Base-by-base conservation (phyloP, 1,140 invertebrate species). In the Aphelenchoides besseyi region DNA sequence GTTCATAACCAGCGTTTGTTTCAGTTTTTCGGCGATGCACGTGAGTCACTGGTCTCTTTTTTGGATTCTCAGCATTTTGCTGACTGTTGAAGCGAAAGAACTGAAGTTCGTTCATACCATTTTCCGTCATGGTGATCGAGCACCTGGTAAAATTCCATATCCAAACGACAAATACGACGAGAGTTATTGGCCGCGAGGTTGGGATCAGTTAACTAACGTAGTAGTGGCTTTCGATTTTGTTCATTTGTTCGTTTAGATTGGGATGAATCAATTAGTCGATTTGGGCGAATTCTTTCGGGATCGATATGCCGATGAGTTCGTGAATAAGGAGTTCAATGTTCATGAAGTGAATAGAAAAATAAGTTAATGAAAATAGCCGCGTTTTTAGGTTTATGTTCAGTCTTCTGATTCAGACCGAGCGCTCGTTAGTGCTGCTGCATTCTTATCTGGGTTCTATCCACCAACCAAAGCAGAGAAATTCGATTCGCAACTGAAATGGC, bases 131-230 rank as follows among this genome's bases (percentile, higher is more conserved):
- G 92, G 92, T 29, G 92, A 93, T 80, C 87, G 92, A 73, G 89
- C 88, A 52, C 91, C 91, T 2, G 88, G 88, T 2, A 76, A 85
- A 37, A 87, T 88, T 2, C 72, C 81, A 0, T 92, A 91, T 74
- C 88, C 88, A 37, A 90, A 88, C 80, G 91, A 92, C 86, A 90
- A 90, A 1, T 87, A 90, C 74, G 53, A 66, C 36, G 88, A 88
- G 76, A 88, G 90, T 80, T 85, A 87, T 69, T 93, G 92, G 92
- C 89, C 90, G 3, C 89, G 89, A 26, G 90, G 89, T 72, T 87
- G 88, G 85, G 91, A 91, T 8, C 88, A 92, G 80, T 84, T 94
- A 26, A 92, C 91, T 0, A 90, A 91, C 84, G 91, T 91, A 87
- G 88, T 87, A 33, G 37, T 57, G 66, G 8, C 23, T 55, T 55